phyloP scores from a whole-genome alignment of 2,888 invertebrate species.

The Ichneumoninae sp. region DNA sequence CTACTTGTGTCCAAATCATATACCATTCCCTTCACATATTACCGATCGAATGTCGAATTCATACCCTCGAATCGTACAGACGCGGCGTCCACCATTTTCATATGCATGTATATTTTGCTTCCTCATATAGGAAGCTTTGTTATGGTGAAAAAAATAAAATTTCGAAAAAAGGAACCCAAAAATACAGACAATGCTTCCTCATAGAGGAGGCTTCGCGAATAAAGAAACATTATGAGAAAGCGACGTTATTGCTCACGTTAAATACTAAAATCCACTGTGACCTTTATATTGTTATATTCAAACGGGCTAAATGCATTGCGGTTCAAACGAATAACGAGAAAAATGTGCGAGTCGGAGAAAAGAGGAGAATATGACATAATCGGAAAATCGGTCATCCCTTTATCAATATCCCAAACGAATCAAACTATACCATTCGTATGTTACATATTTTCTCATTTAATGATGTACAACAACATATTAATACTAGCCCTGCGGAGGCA shows the following conservation, averaged over 20 bases:
- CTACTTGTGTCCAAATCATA: background rate
- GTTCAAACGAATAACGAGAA: background rate
- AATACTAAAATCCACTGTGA: background rate
- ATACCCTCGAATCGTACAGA: background rate
- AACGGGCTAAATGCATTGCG: background rate
- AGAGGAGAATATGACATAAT: background rate
- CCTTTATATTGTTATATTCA: background rate
- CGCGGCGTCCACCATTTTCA: background rate
- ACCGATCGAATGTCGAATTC: constrained; percentile 2
- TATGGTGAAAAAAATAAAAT: too few relatives aligned
- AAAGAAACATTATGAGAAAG: too few relatives aligned
- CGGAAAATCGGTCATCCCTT: background rate
- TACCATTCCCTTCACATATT: background rate
- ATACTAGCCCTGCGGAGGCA: background rate
- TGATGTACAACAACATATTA: background rate
- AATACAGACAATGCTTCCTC: too few relatives aligned
- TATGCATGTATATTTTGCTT: background rate
- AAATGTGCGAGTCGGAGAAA: background rate
- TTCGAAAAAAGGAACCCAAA: too few relatives aligned
- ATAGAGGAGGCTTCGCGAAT: too few relatives aligned
- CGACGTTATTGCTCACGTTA: too few relatives aligned
- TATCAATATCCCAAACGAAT: background rate
- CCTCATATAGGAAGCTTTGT: too few relatives aligned
- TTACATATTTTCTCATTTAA: background rate
- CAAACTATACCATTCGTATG: too few relatives aligned